Conservation (phyloP, 1,140 invertebrate genomes). For the Drosophila cardini region DNA sequence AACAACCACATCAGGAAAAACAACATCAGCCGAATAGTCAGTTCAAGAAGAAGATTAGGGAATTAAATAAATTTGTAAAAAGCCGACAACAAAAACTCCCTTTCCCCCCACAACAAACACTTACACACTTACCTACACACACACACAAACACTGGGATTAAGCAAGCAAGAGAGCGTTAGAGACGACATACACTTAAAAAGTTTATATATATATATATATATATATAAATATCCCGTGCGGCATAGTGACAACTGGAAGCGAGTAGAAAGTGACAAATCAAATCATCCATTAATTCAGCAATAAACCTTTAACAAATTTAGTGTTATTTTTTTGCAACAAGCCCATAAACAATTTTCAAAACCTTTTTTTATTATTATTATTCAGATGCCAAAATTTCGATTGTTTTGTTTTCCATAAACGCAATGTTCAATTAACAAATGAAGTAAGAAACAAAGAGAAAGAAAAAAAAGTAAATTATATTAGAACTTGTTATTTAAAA, state of each 20-base stretch:
- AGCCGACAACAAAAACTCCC: slow-evolving; percentile 38
- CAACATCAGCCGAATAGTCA: slow-evolving; percentile 51
- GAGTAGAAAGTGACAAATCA: slow-evolving; percentile 19
- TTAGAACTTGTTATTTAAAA: slow-evolving; percentile 51
- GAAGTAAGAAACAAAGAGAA: slow-evolving; percentile 30
- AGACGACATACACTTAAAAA: slow-evolving; percentile 4
- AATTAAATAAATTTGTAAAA: slow-evolving; percentile 78
- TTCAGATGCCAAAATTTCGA: slow-evolving; percentile 57
- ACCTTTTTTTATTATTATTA: slow-evolving; percentile 29
- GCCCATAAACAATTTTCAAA: slow-evolving; percentile 21
- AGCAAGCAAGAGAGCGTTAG: background rate
- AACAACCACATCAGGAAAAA: slow-evolving; percentile 38
- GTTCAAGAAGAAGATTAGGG: slow-evolving; percentile 61
- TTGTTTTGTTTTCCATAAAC: slow-evolving; percentile 37
- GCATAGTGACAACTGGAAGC: slow-evolving; percentile 24
- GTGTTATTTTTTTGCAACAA: slow-evolving; percentile 25
- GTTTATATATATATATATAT: slow-evolving; percentile 14
- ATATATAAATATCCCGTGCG: slow-evolving; percentile 20
- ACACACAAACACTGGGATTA: slow-evolving; percentile 22
- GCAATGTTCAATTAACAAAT: slow-evolving; percentile 41
- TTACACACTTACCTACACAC: background rate
- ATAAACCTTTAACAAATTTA: slow-evolving; percentile 45
- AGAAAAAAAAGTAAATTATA: slow-evolving; percentile 15
- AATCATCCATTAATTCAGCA: slow-evolving; percentile 24
- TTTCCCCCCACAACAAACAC: slow-evolving; percentile 12